phyloP scores from a whole-genome alignment of 2,888 invertebrate species.

The Cataglyphis livida region DNA sequence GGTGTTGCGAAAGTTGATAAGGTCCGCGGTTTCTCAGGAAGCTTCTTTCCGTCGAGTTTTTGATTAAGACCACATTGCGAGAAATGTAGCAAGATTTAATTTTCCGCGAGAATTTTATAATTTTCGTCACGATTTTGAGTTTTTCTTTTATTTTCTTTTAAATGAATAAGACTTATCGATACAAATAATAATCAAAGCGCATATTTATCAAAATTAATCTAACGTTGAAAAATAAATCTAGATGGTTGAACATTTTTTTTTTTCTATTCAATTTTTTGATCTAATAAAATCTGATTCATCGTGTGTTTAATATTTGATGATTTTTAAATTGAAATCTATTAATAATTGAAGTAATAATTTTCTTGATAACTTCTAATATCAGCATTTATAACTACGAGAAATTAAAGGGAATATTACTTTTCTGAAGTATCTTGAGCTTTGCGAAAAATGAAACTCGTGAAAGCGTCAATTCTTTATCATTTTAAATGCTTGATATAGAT shows the following conservation, averaged over 20 bases:
- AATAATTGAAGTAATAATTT: background rate
- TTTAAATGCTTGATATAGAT: background rate
- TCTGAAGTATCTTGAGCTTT: background rate
- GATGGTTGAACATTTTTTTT: background rate
- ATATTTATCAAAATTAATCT: background rate
- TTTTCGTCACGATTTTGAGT: background rate
- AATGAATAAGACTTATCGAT: background rate
- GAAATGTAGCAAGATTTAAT: slow-evolving; percentile 37
- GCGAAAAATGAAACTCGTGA: background rate
- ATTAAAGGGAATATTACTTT: background rate
- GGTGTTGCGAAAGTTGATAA: slow-evolving; percentile 52
- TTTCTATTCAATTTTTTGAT: background rate
- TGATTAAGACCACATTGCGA: slow-evolving; percentile 39
- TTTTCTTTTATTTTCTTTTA: background rate
- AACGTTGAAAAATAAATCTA: background rate
- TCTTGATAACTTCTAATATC: background rate
- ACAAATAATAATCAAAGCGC: background rate
- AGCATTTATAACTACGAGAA: background rate
- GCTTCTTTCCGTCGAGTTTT: slow-evolving; percentile 24
- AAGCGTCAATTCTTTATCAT: background rate
- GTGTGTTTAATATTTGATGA: background rate
- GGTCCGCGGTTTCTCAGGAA: slow-evolving; percentile 1
- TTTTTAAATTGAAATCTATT: background rate
- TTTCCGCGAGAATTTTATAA: background rate
- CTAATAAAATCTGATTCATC: background rate